A percentile compares a stretch with the other conserved stretches of the same genome.
Evolutionary conservation across 1,140 invertebrate species (phyloP).

Genomic region (Hyles euphorbiae): DNA sequence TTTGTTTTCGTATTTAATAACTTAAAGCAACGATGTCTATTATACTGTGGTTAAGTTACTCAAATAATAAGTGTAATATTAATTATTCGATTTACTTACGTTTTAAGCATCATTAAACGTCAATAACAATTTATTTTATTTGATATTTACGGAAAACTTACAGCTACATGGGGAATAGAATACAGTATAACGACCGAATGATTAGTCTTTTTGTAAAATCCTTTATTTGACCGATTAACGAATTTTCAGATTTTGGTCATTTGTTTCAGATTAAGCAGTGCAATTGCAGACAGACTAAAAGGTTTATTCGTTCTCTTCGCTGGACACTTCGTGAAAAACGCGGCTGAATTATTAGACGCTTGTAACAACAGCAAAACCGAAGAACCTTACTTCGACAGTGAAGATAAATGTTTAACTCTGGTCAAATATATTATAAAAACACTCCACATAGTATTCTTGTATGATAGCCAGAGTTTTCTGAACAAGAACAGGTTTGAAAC

Average conservation of each 20-base stretch:
- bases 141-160: no score
- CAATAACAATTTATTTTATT: no score
- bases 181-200: no score
- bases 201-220: neutral
- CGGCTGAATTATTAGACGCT: conserved; percentile 81
- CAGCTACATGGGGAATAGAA: no score
- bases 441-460: conserved; percentile 85
- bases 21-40: no score
- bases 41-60: no score
- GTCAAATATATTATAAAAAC: conserved; percentile 84
- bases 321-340: conserved; percentile 88
- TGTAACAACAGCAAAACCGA: conserved; percentile 75
- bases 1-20: neutral
- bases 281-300: conserved; percentile 88
- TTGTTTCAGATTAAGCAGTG: conserved; percentile 79
- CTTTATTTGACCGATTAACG: no score
- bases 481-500: conserved; percentile 90
- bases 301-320: conserved; percentile 93
- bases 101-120: no score
- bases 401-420: conserved; percentile 77
- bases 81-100: no score
- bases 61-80: no score
- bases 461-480: conserved; percentile 89
- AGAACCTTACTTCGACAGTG: conserved; percentile 70
- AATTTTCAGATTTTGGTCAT: neutral